Evolutionary conservation across 2,797 vertebrate species (phyloP), one percentile per base, ranked within the genome.

Genomic region (Pagetopsis macropterus): DNA sequence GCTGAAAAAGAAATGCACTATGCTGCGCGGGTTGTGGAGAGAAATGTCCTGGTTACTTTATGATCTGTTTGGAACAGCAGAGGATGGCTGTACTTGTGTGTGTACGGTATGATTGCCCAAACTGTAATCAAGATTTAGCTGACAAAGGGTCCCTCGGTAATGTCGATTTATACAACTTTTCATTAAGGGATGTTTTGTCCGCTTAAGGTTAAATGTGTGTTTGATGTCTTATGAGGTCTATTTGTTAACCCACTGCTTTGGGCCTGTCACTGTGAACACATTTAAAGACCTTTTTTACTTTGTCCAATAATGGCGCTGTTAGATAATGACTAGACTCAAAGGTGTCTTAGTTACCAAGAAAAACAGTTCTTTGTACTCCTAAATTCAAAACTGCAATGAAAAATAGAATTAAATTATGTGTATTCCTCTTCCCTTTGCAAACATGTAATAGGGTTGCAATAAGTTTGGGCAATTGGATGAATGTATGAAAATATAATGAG

Each of bases 101-200:
- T 78, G 56, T 67, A 52, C 5, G 16, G 41, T 37, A 9, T 73
- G 65, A 58, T 77, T 68, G 54, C 62, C 62, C 56, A 65, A 82
- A 59, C 74, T 83, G 80, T 87, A 88, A 87, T 89, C 84, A 88
- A 86, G 84, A 77, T 70, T 65, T 58, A 76, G 75, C 82, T 77
- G 81, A 88, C 83, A 75, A n/a, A 1, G 45, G 79, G 70, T 87
- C 74, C 81, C 54, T 49, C 65, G 81, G 83, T 81, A 75, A 88
- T 85, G 72, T 56, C 55, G 74, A 86, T 84, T 82, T 90, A 86
- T 87, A 88, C 83, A 84, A 71, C 75, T 62, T 83, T 87, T 84
- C 79, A 88, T 87, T 72, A 79, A 55, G 54, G 46, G 55, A 19
- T 50, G 72, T 80, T 72, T 80, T 77, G 66, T 68, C 74, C 81